Conservation (phyloP, 1,140 invertebrate genomes). For the Drosophila repletoides region DNA sequence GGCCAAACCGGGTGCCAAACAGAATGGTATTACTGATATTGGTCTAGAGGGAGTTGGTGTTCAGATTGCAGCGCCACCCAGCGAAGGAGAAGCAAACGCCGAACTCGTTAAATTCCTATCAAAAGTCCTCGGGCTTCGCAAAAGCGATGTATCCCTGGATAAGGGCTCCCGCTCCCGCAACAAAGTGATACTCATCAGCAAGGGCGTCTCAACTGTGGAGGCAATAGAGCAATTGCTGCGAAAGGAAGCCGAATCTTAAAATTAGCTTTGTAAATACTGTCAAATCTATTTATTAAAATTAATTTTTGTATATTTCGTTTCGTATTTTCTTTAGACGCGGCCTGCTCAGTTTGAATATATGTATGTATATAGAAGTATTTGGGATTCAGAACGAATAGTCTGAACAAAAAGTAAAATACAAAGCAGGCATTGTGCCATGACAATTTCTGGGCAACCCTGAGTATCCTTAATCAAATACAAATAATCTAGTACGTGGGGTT, state of each 20-base stretch:
- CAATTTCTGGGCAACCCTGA: no score
- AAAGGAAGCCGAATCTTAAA: slow-evolving; percentile 56
- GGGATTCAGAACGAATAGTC: no score
- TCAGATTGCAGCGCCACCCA: slow-evolving; percentile 89
- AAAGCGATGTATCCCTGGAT: slow-evolving; percentile 87
- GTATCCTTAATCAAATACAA: no score
- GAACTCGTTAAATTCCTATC: slow-evolving; percentile 89
- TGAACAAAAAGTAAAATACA: no score
- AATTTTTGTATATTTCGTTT: no score
- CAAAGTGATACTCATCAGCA: slow-evolving; percentile 77
- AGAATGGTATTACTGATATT: slow-evolving; percentile 87
- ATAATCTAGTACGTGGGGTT: no score
- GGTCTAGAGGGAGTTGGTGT: slow-evolving; percentile 83
- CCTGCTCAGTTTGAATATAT: no score
- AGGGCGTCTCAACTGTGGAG: slow-evolving; percentile 65
- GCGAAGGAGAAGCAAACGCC: slow-evolving; percentile 90
- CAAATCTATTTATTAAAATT: no score
- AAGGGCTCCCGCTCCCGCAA: slow-evolving; percentile 81
- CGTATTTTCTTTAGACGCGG: no score
- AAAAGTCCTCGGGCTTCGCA: slow-evolving; percentile 86
- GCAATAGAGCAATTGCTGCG: slow-evolving; percentile 48
- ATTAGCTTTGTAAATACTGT: no score
- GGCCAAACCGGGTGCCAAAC: slow-evolving; percentile 90
- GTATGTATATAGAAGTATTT: no score
- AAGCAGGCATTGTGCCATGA: no score